phyloP scores from a whole-genome alignment of 1,140 invertebrate species.

The Ceratosolen fusciceps region DNA sequence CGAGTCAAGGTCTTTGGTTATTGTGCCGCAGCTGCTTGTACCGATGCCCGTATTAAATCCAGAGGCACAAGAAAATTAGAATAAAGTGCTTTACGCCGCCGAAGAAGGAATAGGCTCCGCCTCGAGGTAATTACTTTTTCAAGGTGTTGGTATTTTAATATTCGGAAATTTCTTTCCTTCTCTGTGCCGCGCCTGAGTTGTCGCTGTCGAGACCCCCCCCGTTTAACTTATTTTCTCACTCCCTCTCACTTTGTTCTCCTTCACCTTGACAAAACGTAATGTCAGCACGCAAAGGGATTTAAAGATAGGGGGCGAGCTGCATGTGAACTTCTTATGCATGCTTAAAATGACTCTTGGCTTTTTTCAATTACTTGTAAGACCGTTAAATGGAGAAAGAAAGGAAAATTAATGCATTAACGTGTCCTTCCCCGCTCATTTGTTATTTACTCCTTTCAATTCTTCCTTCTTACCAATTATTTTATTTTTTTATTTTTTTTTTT shows the following conservation, averaged over 20 bases:
- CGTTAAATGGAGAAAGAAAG: not conserved
- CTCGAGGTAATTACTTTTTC: constrained; percentile 7
- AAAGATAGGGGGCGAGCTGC: not conserved
- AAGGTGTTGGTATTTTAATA: constrained; percentile 21
- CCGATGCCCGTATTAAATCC: not conserved
- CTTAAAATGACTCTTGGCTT: not conserved
- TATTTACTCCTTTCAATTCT: no score
- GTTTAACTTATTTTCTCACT: not conserved
- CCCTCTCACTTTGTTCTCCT: not conserved
- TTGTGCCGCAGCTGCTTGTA: not conserved
- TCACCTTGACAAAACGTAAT: constrained; percentile 36
- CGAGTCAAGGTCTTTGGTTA: not conserved
- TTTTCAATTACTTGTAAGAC: not conserved
- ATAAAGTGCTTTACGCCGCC: not conserved
- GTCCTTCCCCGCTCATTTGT: no score
- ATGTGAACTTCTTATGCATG: not conserved
- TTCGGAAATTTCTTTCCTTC: not conserved
- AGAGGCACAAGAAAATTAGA: not conserved
- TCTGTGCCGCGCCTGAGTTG: not conserved
- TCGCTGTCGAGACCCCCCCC: not conserved
- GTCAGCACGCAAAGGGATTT: constrained; percentile 21
- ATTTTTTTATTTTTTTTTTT: no score
- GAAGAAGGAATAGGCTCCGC: not conserved
- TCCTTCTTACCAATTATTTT: no score
- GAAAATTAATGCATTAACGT: no score